phyloP scores from a whole-genome alignment of 2,113 vertebrate genomes.

The Fulmarus glacialis region DNA sequence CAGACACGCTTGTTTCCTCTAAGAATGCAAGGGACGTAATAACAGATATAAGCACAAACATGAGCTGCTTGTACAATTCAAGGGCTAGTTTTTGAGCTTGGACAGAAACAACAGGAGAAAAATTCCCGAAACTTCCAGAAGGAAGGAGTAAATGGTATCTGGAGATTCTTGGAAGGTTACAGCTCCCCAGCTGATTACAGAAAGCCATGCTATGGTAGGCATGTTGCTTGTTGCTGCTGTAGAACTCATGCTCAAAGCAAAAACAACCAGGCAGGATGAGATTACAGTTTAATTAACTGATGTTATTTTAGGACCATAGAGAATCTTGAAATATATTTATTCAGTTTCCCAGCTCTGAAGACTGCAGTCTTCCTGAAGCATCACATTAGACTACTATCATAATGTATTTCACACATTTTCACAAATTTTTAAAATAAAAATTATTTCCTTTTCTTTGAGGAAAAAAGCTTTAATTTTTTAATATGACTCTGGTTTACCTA shows the following conservation, averaged over 20 bases:
- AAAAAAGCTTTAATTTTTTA: not conserved
- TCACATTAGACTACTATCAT: not conserved
- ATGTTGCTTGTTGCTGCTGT: not conserved
- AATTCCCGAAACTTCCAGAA: not conserved
- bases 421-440: not conserved
- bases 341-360: not conserved
- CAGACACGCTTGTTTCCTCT: not conserved
- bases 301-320: not conserved
- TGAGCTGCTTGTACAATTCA: not conserved
- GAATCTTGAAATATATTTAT: not conserved
- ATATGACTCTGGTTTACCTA: not conserved
- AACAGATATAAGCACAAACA: not conserved
- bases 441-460: not conserved
- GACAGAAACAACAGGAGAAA: not conserved
- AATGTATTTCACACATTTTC: not conserved
- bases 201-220: not conserved
- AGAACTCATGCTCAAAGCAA: not conserved
- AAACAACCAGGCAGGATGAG: not conserved
- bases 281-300: not conserved
- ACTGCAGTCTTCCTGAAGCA: not conserved
- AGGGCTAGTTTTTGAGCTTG: not conserved
- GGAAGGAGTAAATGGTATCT: not conserved
- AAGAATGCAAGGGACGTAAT: not conserved
- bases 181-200: not conserved
- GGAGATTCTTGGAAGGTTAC: not conserved